phyloP scores from a whole-genome alignment of 2,797 vertebrate species.

The Sorex maritimensis region DNA sequence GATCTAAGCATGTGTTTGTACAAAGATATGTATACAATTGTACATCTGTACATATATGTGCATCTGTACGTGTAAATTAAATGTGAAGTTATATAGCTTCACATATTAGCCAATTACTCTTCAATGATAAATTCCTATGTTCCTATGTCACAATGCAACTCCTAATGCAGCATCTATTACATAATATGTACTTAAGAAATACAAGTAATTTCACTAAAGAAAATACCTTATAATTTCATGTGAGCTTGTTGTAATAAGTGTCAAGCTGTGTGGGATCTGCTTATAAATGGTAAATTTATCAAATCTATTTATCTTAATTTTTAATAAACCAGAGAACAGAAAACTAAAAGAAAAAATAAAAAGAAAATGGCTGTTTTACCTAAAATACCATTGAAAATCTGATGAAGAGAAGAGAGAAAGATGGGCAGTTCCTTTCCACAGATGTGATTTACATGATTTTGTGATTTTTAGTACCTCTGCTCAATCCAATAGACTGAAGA shows the following conservation, averaged over 20 bases:
- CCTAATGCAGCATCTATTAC: background rate
- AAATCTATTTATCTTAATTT: slow-evolving; percentile 30
- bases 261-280: background rate
- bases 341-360: slow-evolving; percentile 31
- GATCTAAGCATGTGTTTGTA: background rate
- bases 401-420: background rate
- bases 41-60: background rate
- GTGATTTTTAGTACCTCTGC: background rate
- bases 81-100: background rate
- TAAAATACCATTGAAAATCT: slow-evolving; percentile 33
- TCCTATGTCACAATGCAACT: background rate
- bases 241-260: slow-evolving; percentile 3
- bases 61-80: background rate
- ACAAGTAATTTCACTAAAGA: slow-evolving; percentile 3
- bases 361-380: slow-evolving; percentile 24
- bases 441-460: too few relatives aligned
- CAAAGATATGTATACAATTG: background rate
- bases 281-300: slow-evolving; percentile 39
- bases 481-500: background rate
- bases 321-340: slow-evolving; percentile 6
- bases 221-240: background rate
- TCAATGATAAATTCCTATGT: slow-evolving; percentile 1
- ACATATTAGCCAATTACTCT: background rate
- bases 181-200: slow-evolving; percentile 18
- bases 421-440: background rate